phyloP scores from a whole-genome alignment of 2,113 vertebrate genomes.

The Alectura lathami region DNA sequence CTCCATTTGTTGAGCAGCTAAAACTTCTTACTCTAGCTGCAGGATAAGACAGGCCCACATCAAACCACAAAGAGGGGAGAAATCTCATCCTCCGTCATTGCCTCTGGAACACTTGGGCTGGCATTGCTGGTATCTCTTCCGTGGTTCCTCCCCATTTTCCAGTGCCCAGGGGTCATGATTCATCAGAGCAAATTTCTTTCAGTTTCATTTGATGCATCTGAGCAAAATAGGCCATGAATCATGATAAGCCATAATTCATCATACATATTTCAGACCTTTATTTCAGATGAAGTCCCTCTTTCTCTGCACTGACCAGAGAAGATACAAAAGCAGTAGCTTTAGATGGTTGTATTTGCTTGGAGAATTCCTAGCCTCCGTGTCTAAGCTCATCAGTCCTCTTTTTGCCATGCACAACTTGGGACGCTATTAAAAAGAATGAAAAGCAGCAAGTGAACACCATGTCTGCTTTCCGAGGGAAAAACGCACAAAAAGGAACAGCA shows the following conservation, averaged over 20 bases:
- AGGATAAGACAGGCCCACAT: not conserved
- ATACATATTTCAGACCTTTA: not conserved
- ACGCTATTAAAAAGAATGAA: not conserved
- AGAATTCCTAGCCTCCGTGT: not conserved
- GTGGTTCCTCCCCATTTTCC: not conserved
- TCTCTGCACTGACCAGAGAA: not conserved
- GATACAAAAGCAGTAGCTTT: not conserved
- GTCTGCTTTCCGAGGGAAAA: not conserved
- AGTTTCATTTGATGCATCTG: not conserved
- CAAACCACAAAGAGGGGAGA: not conserved
- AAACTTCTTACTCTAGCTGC: not conserved
- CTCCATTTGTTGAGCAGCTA: not conserved
- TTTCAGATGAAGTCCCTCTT: not conserved
- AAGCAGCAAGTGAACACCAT: accelerated
- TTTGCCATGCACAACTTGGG: not conserved
- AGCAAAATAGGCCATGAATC: not conserved
- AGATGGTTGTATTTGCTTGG: not conserved
- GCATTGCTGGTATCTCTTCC: not conserved
- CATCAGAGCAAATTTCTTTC: not conserved
- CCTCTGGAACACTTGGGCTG: not conserved
- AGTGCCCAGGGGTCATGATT: accelerated
- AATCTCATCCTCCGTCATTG: not conserved
- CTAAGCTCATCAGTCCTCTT: not conserved
- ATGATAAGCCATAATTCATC: not conserved
- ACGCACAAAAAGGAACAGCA: not conserved